Evolutionary conservation across 2,797 vertebrate species (phyloP).

Genomic region (Sardinella longiceps): DNA sequence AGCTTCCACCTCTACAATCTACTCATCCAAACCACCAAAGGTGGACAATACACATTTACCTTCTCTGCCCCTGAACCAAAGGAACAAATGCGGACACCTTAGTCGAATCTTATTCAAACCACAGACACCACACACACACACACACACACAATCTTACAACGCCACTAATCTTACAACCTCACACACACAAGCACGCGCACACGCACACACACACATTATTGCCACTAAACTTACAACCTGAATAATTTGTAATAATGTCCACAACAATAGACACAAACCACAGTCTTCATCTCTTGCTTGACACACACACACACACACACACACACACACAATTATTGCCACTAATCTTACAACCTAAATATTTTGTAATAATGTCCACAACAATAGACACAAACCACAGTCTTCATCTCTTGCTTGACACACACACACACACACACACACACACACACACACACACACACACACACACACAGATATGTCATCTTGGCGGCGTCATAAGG

Average conservation of each 20-base stretch:
- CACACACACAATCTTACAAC: constrained; percentile 25
- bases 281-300: no score
- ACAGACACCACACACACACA: neutral
- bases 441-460: neutral
- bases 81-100: no score
- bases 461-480: neutral
- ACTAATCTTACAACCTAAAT: neutral
- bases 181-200: constrained; percentile 48
- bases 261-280: constrained; percentile 1
- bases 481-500: neutral
- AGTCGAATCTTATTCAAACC: no score
- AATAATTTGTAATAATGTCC: neutral
- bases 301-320: constrained; percentile 46
- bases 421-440: constrained; percentile 19
- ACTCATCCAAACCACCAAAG: neutral
- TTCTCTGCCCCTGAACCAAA: neutral
- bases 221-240: neutral
- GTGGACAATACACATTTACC: neutral
- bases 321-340: neutral
- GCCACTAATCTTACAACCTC: no score
- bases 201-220: neutral
- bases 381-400: constrained; percentile 3
- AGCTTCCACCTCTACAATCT: constrained; percentile 61
- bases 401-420: neutral
- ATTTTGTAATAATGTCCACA: neutral